These are phyloP conservation scores for Phyllotreta cruciferae DNA, from an alignment of 2,888 invertebrate species.

Conservation along the genomic window DNA sequence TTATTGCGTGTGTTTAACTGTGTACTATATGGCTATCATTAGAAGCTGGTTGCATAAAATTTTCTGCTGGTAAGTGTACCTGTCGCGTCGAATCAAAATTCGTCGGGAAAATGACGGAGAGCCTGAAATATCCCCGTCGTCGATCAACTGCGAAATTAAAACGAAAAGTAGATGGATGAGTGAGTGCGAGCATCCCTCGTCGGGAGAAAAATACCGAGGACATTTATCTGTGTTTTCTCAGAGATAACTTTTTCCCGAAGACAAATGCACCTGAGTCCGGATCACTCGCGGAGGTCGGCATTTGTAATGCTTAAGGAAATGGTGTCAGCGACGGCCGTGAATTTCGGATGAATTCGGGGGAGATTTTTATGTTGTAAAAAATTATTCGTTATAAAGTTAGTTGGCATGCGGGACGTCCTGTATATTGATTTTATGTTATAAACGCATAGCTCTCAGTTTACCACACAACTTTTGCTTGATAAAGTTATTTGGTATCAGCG, in stretches of 20 bases:
- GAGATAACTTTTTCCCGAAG: conserved; percentile 45
- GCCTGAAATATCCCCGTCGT: conserved; percentile 32
- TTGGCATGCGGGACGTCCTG: too few relatives aligned
- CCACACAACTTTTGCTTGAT: too few relatives aligned
- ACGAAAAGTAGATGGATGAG: conserved; percentile 34
- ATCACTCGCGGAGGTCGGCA: conserved; percentile 48
- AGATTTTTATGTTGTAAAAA: too few relatives aligned
- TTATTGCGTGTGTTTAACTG: too few relatives aligned
- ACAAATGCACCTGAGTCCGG: conserved; percentile 51
- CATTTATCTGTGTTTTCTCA: conserved; percentile 39
- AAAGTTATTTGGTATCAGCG: too few relatives aligned
- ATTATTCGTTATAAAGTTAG: too few relatives aligned
- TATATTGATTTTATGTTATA: too few relatives aligned
- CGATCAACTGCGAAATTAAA: conserved; percentile 37
- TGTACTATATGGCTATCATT: too few relatives aligned
- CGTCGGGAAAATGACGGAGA: conserved; percentile 20
- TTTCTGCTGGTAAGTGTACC: too few relatives aligned
- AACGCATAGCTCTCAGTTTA: too few relatives aligned
- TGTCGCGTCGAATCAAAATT: too few relatives aligned
- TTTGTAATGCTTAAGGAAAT: conserved; percentile 55
- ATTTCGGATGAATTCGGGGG: conserved; percentile 18
- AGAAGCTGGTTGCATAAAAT: too few relatives aligned
- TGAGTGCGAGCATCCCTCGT: conserved; percentile 29
- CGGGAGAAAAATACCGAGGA: conserved; percentile 33
- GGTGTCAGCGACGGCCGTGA: conserved; percentile 45